Conservation (phyloP, 2,797 vertebrate genomes). For the Pitangus sulphuratus region DNA sequence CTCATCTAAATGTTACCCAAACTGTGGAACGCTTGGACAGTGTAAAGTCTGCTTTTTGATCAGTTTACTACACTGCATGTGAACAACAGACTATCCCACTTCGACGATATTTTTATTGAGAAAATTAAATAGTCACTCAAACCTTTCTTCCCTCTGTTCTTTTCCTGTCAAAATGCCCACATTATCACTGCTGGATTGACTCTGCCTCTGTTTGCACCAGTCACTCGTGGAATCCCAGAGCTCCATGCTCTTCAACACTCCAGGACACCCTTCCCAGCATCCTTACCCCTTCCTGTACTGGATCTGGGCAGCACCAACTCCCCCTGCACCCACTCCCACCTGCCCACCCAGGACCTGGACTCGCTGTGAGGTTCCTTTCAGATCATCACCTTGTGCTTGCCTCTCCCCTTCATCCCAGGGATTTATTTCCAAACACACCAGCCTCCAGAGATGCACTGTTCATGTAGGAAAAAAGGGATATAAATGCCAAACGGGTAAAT, state of each 20-base stretch:
- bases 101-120: rapidly evolving
- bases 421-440: background rate
- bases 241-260: background rate
- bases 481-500: background rate
- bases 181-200: background rate
- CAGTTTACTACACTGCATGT: background rate
- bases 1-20: background rate
- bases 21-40: background rate
- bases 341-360: background rate
- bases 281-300: background rate
- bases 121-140: background rate
- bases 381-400: background rate
- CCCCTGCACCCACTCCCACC: background rate
- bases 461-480: background rate
- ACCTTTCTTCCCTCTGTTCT: background rate
- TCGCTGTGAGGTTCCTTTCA: background rate
- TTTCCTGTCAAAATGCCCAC: background rate
- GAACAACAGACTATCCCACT: background rate
- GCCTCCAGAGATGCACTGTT: background rate
- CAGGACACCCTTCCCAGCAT: background rate
- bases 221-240: background rate
- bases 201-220: background rate
- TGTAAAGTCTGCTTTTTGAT: background rate
- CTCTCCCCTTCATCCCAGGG: background rate
- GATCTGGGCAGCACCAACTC: background rate